Evolutionary conservation across 1,140 invertebrate genomes (phyloP).

Genomic region (Aphis gossypii): DNA sequence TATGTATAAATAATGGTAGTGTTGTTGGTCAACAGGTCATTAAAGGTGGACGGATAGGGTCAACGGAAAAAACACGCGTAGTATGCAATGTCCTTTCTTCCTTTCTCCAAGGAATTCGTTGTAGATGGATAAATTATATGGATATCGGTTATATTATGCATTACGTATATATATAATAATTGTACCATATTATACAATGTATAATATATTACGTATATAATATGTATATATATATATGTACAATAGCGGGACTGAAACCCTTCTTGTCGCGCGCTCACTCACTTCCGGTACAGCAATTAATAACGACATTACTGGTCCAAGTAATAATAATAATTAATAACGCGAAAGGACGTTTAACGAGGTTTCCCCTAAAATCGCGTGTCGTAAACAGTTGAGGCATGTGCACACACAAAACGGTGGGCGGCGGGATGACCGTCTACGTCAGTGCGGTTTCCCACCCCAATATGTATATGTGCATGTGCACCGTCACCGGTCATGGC

Average conservation of each 20-base stretch:
- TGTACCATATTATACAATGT: not conserved
- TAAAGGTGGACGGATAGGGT: not conserved
- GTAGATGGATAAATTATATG: not conserved
- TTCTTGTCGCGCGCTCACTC: slow-evolving; percentile 8
- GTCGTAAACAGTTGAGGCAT: slow-evolving; percentile 39
- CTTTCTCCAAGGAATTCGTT: slow-evolving; percentile 23
- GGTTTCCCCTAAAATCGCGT: slow-evolving; percentile 15
- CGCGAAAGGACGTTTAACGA: slow-evolving; percentile 47
- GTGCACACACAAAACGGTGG: not conserved
- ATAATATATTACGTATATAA: not conserved
- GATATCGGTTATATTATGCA: slow-evolving; percentile 23
- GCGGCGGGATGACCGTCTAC: not conserved
- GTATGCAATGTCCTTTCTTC: not conserved
- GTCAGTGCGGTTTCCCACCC: not conserved
- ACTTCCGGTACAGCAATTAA: slow-evolving; percentile 38
- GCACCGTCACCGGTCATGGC: not conserved
- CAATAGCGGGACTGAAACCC: not conserved
- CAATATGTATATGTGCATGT: not conserved
- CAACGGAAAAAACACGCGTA: not conserved
- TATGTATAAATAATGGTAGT: not conserved
- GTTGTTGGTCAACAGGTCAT: slow-evolving; percentile 46
- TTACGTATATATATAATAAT: not conserved
- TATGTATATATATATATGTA: not conserved
- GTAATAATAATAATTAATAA: slow-evolving; percentile 55
- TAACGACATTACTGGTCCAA: not conserved